Evolutionary conservation across 2,888 invertebrate genomes (phyloP), one percentile per base, ranked within the genome.

Genomic region (Cybosia mesomella): DNA sequence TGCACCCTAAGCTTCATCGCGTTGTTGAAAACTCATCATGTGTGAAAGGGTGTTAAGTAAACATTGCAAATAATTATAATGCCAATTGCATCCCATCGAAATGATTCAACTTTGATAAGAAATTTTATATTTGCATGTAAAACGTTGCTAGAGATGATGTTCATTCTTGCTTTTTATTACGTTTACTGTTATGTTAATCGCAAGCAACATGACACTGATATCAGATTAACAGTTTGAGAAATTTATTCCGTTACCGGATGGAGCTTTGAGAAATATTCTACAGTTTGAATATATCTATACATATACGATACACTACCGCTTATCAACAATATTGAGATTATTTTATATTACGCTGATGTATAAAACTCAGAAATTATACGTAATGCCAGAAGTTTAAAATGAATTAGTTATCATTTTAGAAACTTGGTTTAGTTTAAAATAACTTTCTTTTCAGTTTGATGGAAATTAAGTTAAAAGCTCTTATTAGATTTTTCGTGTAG

Each of bases 11-110:
- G 80, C 80, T 70, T 22, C 63, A 63, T 76, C 69, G 77, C 83
- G 87, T 94, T 95, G 93, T 95, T 83, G 82, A 86, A 88, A 86
- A 90, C 91, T 92, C 93, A 86, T 95, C 95, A 95, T 92, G 92
- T 93, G 93, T 93, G 92, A 95, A 95, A 95, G 95, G 95, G 95
- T 95, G 95, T 94, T 95, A 95, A 95, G 95, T 95, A 95, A 95
- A 95, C 95, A 95, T 95, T 95, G 95, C 93, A 93, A 93, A 95
- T 95, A 92, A 94, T 94, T 95, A 94, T 92, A 92, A 94, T 93
- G 89, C 89, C 91, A 92, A 93, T 92, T 91, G 92, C 91, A 94
- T 91, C 92, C 85, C 85, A 85, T 85, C 82, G 85, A 77, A 81
- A 81, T 84, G 92, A 92, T 92, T 83, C 84, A 82, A 84, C 88